phyloP scores from a whole-genome alignment of 2,797 vertebrate genomes.

The Natrix natrix region DNA sequence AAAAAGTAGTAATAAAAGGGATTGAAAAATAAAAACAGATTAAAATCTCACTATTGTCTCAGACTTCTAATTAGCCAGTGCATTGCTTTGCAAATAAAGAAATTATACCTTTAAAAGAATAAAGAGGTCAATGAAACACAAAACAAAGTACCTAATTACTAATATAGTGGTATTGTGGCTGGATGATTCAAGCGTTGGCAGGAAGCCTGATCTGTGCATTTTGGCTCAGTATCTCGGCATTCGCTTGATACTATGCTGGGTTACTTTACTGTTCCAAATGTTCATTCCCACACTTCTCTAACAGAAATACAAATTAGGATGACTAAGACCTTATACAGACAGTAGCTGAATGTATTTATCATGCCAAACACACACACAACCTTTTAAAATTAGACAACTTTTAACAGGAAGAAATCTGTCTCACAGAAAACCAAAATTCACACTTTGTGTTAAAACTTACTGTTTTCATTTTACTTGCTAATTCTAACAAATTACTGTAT shows the following conservation, averaged over 20 bases:
- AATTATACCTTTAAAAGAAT: slow-evolving; percentile 2
- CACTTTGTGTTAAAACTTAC: background rate
- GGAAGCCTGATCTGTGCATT: background rate
- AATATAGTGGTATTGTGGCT: background rate
- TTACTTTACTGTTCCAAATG: background rate
- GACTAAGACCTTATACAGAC: background rate
- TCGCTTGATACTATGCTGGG: background rate
- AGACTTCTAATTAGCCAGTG: background rate
- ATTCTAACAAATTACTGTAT: background rate
- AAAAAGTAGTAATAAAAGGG: background rate
- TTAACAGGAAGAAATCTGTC: background rate
- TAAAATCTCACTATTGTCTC: background rate
- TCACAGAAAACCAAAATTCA: background rate
- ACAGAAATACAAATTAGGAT: background rate
- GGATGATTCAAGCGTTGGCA: background rate
- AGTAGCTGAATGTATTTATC: background rate
- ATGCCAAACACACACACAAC: background rate
- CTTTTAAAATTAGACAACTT: background rate
- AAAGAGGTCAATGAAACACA: background rate
- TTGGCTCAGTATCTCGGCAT: background rate
- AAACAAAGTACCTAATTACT: slow-evolving; percentile 3
- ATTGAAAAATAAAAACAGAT: background rate
- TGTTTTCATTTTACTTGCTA: background rate
- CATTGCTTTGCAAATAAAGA: background rate
- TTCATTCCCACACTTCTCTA: background rate